Conservation (phyloP, 1,140 invertebrate genomes). For the Trichonephila clavata region DNA sequence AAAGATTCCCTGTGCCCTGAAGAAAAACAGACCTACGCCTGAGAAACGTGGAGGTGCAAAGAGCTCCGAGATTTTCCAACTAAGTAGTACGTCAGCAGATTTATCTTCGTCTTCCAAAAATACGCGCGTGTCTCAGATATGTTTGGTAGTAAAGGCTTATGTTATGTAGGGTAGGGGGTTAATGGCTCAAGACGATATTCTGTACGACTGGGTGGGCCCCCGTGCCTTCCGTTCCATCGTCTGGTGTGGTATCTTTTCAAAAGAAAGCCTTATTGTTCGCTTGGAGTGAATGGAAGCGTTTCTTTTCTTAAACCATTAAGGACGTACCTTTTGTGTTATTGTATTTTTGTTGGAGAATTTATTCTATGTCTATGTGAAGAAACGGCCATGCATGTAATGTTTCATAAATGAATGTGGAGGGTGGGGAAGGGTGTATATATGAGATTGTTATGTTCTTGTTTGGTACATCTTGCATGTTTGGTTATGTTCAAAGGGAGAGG, state of each 20-base stretch:
- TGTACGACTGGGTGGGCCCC: constrained; percentile 2
- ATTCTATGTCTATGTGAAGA: neutral
- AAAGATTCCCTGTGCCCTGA: neutral
- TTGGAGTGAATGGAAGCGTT: constrained; percentile 6
- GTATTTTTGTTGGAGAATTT: neutral
- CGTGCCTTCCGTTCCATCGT: constrained; percentile 28
- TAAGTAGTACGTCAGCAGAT: constrained; percentile 25
- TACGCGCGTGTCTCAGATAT: constrained; percentile 21
- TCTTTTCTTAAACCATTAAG: neutral
- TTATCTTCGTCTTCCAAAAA: constrained; percentile 45
- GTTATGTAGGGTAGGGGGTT: constrained; percentile 58
- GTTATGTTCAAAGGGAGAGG: neutral
- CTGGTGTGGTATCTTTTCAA: constrained; percentile 9
- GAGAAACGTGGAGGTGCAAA: neutral
- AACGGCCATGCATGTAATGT: neutral
- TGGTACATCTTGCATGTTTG: neutral
- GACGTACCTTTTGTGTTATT: neutral
- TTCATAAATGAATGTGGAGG: neutral
- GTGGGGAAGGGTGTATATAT: neutral
- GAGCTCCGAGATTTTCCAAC: neutral
- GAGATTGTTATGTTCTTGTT: neutral
- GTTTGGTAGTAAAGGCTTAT: constrained; percentile 39
- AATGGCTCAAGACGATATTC: constrained; percentile 47
- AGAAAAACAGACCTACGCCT: neutral
- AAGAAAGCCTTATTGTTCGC: constrained; percentile 36